A percentile compares a stretch with the other conserved stretches of the same genome.
Conservation (phyloP, 1,140 invertebrate genomes). For the Calliopsis andreniformis region DNA sequence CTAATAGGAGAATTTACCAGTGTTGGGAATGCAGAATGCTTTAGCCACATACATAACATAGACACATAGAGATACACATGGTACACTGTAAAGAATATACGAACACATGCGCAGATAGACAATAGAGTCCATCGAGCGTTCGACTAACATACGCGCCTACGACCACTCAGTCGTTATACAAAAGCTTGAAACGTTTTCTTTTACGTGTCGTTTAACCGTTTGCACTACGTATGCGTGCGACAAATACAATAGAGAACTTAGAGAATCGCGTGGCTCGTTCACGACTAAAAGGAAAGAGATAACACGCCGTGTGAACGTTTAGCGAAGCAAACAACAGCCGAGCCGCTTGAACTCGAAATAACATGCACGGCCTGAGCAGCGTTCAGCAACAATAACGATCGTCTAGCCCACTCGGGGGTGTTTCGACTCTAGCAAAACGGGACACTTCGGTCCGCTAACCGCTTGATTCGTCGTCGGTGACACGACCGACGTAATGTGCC, state of each 20-base stretch:
- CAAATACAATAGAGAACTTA: neutral
- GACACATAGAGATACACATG: too few species aligned
- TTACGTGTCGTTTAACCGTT: slow-evolving; percentile 25
- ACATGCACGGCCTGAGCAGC: slow-evolving; percentile 25
- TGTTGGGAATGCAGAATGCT: slow-evolving; percentile 79
- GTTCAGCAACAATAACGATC: slow-evolving; percentile 1
- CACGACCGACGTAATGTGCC: neutral
- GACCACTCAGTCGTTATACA: neutral
- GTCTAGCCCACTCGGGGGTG: neutral
- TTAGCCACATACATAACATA: slow-evolving; percentile 70
- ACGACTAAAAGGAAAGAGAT: neutral
- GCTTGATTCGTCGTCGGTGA: slow-evolving; percentile 4
- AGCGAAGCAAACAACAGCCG: neutral
- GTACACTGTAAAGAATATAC: too few species aligned
- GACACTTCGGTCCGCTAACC: slow-evolving; percentile 6
- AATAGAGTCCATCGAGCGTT: too few species aligned
- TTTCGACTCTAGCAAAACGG: neutral
- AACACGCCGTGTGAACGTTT: neutral
- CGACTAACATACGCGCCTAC: neutral
- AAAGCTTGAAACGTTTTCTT: slow-evolving; percentile 19
- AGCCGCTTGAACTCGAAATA: neutral
- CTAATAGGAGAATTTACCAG: slow-evolving; percentile 66
- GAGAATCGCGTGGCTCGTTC: too few species aligned
- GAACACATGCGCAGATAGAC: too few species aligned
- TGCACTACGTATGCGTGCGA: slow-evolving; percentile 33